phyloP scores from a whole-genome alignment of 2,888 invertebrate species.

The Anoncus sp. region DNA sequence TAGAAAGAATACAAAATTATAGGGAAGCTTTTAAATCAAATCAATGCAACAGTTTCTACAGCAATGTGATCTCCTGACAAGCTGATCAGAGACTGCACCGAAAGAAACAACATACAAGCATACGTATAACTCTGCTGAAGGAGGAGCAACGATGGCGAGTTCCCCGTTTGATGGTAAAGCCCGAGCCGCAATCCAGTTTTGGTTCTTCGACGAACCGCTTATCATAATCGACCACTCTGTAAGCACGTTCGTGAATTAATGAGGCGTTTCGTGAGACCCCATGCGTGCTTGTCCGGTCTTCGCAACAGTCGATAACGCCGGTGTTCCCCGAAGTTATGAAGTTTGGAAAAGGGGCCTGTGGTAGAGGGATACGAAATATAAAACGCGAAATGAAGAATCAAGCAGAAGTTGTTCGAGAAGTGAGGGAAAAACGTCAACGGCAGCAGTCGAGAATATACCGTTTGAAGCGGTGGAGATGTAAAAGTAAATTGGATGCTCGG shows the following conservation, averaged over 20 bases:
- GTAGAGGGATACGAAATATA: not conserved
- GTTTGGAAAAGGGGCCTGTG: not conserved
- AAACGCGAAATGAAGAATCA: slow-evolving; percentile 7
- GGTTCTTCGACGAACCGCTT: slow-evolving; percentile 60
- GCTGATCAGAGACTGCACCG: not conserved
- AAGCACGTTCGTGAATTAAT: slow-evolving; percentile 65
- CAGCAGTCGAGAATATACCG: not conserved
- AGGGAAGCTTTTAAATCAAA: too few relatives aligned
- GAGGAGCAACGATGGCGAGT: slow-evolving; percentile 11
- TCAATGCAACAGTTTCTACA: not conserved
- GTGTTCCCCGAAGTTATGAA: not conserved
- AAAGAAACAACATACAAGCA: not conserved
- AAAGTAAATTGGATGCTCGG: not conserved
- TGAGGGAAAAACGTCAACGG: slow-evolving; percentile 28
- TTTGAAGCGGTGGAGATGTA: not conserved
- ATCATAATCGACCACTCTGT: slow-evolving; percentile 69
- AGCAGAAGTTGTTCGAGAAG: not conserved
- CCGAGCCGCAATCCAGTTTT: slow-evolving; percentile 35
- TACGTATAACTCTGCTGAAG: not conserved
- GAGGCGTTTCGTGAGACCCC: slow-evolving; percentile 48
- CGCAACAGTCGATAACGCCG: not conserved
- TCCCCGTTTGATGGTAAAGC: slow-evolving; percentile 27
- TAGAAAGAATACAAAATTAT: too few relatives aligned
- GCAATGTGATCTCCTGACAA: not conserved
- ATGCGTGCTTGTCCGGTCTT: not conserved